phyloP scores from a whole-genome alignment of 2,888 invertebrate genomes.

The Ichneumoninae sp. region DNA sequence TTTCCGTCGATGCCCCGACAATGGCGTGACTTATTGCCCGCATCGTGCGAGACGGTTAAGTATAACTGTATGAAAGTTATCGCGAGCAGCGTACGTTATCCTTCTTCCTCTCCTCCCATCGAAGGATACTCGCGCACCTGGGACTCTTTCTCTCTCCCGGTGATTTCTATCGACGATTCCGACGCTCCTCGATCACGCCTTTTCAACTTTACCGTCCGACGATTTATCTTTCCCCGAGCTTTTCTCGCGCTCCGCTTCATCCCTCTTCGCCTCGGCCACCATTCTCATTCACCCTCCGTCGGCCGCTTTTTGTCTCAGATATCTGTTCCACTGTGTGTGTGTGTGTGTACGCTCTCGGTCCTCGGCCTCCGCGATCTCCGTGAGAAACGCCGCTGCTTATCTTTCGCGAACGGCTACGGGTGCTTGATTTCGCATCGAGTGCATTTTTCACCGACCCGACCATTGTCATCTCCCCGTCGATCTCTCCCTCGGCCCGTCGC shows the following conservation, averaged over 20 bases:
- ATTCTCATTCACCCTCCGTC: slow-evolving; percentile 19
- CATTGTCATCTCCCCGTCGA: slow-evolving; percentile 20
- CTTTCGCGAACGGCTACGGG: slow-evolving; percentile 34
- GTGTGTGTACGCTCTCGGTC: not conserved
- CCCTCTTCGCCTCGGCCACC: slow-evolving; percentile 6
- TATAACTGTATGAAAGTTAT: slow-evolving; percentile 17
- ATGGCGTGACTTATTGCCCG: slow-evolving; percentile 50
- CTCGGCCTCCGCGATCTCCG: not conserved
- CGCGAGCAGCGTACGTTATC: not conserved
- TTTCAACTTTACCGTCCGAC: slow-evolving; percentile 49
- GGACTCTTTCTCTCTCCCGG: not conserved
- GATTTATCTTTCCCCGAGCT: slow-evolving; percentile 50
- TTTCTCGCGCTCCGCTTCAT: not conserved
- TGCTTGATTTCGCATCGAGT: slow-evolving; percentile 58
- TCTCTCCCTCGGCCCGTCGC: not conserved
- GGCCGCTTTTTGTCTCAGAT: slow-evolving; percentile 4
- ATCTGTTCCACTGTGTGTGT: not conserved
- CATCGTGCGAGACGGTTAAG: slow-evolving; percentile 1
- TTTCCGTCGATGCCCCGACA: not conserved
- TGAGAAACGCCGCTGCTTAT: slow-evolving; percentile 51
- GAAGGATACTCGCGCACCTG: not conserved
- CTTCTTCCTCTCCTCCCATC: not conserved
- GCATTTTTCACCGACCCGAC: slow-evolving; percentile 58
- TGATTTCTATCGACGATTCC: slow-evolving; percentile 42
- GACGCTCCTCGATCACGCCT: slow-evolving; percentile 61